Evolutionary conservation across 1,140 invertebrate species (phyloP), one percentile per base, ranked within the genome.

Genomic region (Euwallacea fornicatus): DNA sequence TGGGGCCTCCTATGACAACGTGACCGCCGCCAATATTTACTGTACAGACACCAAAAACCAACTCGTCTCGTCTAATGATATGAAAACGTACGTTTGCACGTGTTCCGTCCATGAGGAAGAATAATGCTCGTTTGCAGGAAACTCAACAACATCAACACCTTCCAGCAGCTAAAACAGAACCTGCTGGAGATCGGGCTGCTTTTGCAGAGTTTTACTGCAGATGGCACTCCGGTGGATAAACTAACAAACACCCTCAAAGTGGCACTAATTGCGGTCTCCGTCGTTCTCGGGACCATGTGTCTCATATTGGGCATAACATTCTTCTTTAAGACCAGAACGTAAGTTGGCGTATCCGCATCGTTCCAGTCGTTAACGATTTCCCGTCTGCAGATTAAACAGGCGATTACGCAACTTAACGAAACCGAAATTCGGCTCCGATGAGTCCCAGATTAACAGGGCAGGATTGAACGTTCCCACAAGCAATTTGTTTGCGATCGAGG

Each of bases 401-500:
- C 84, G 85, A 2, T 78, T 89, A 44, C 81, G 86, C 69, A 86
- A 86, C 2, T 78, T 89, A 41, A 85, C 86, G 2, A 83, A 83
- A 68, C 86, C 83, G 3, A 86, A 87, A 70, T 88, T 87, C 78
- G 88, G 86, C 2, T 88, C 88, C 0, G 82, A 86, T 76, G 85
- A 87, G 15, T 87, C 87, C 0, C 85, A 83, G 61, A 75, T 87
- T 7, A 86, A 87, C 81, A 75, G 84, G 63, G 82, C 84, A 66
- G 86, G 85, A 60, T 74, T 83, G 11, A 80, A 80, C 11, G 84
- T 88, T 10, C 90, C 89, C 9, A 88, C 85, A 44, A 89, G 88
- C 42, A 91, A 91, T 82, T 84, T 86, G 74, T 87, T 90, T 81
- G 85, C 89, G 3, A 78, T 84, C 0, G 87, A 89, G 78, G 89